Evolutionary conservation across 2,797 vertebrate genomes (phyloP), one percentile per base, ranked within the genome.

Genomic region (Arctocebus calabarensis): DNA sequence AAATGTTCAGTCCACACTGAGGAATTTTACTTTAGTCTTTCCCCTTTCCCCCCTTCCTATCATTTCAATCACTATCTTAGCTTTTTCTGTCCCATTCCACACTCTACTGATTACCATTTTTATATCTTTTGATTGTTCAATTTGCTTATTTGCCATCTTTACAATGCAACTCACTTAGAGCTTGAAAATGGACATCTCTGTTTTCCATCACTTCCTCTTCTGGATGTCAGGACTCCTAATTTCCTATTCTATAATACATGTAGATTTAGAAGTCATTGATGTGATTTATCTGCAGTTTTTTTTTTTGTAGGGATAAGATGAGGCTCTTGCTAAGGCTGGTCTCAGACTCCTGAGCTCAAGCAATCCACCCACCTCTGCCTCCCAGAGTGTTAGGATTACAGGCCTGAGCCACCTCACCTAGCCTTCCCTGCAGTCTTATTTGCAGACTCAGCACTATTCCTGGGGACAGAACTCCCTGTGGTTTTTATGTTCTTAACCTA

Each of bases 81-180:
- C 17, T 52, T 92, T 89, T 91, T 88, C 32, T 70, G 6, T 79
- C 9, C 22, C 22, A 73, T 5, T 16, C 7, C 10, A 11, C 6
- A 6, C 5, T 14, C 45, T 61, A 59, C 48, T 90, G 89, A 91
- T 96, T 19, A 84, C 25, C 87, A 37, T 75, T 94, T 95, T 94
- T 96, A 90, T 89, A 40, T 92, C 66, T 12, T 95, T 84, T 92
- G 88, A 75, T 87, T 34, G 25, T 70, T 95, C 74, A 82, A 20
- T 94, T 92, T 95, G 13, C 32, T 16, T 48, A 62, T 93, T 93
- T 96, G n/a, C 97, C 71, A 84, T 91, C 90, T 91, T 95, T 84
- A 94, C 94, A 77, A 89, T 68, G 34, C 52, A 93, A 78, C 61
- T 89, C 70, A 57, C 10, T 95, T 77, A 62, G 55, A 57, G 59